These are phyloP conservation scores for Parapsyche elsis DNA, from an alignment of 1,140 invertebrate species.

Conservation along the genomic window DNA sequence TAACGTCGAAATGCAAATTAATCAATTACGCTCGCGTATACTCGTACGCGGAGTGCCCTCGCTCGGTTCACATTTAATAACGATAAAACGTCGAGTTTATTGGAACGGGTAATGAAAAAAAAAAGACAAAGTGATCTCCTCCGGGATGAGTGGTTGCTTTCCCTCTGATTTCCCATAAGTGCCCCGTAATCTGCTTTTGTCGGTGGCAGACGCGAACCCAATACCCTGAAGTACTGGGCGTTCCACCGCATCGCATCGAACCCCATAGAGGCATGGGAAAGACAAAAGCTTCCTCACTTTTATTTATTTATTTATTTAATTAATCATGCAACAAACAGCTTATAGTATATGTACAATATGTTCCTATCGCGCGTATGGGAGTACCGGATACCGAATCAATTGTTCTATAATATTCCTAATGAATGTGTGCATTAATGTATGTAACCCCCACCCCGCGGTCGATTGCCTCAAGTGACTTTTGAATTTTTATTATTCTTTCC, in stretches of 20 bases:
- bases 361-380: not conserved
- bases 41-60: not conserved
- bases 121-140: conserved; percentile 37
- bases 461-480: no score
- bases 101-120: conserved; percentile 2
- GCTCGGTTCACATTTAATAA: conserved; percentile 37
- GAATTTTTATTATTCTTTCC: no score
- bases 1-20: not conserved
- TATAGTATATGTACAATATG: not conserved
- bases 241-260: no score
- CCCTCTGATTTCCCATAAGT: conserved; percentile 47
- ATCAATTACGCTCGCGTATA: not conserved
- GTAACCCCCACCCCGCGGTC: no score
- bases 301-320: no score
- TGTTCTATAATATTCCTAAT: conserved; percentile 3
- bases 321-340: no score
- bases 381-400: conserved; percentile 17
- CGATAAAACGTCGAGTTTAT: conserved; percentile 16
- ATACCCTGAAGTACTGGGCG: conserved; percentile 29
- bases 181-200: conserved; percentile 47
- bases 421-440: not conserved
- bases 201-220: conserved; percentile 43
- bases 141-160: conserved; percentile 43
- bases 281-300: conserved; percentile 36
- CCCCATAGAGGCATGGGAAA: no score